Conservation (phyloP, 2,113 vertebrate species). For the Cyanoramphus novaezelandiae region DNA sequence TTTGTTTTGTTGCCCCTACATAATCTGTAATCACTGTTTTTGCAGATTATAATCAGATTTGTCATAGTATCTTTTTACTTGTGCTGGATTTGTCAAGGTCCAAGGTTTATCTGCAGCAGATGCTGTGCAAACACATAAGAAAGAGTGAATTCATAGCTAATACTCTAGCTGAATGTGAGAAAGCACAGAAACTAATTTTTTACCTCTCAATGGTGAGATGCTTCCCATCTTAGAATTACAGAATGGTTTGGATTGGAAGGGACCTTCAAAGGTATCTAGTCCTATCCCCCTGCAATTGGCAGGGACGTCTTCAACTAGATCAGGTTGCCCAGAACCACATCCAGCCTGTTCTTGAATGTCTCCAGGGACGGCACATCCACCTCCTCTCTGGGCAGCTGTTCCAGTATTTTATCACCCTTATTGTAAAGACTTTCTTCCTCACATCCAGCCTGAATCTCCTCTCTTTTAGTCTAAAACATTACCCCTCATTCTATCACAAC, state of each 20-base stretch:
- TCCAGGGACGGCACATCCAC: neutral
- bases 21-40: neutral
- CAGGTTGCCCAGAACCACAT: neutral
- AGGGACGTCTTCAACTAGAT: neutral
- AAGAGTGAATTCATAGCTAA: neutral
- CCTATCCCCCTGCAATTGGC: neutral
- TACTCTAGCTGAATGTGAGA: neutral
- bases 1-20: neutral
- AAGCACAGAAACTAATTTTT: neutral
- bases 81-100: neutral
- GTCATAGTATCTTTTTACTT: neutral
- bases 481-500: neutral
- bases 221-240: neutral
- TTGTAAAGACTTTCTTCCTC: neutral
- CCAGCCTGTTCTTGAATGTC: neutral
- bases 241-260: neutral
- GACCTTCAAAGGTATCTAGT: neutral
- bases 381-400: neutral
- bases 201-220: neutral
- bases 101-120: neutral
- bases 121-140: neutral
- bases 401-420: neutral
- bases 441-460: neutral
- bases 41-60: neutral
- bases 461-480: neutral